Evolutionary conservation across 2,888 invertebrate genomes (phyloP).

Genomic region (Parascotia fuliginaria): DNA sequence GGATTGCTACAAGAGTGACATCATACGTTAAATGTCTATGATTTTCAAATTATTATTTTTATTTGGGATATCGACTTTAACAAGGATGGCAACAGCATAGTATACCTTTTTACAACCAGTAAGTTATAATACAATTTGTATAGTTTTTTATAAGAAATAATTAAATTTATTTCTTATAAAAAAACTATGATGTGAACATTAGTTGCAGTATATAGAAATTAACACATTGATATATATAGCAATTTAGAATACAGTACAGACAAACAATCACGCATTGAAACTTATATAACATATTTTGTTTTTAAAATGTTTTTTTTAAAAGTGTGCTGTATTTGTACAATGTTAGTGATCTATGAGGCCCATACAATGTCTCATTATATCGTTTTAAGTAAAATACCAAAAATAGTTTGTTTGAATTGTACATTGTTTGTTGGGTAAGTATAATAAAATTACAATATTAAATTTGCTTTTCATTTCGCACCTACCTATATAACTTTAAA

Average conservation of each 20-base stretch:
- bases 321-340: slow-evolving; percentile 6
- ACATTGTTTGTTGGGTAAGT: slow-evolving; percentile 43
- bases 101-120: no score
- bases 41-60: no score
- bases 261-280: no score
- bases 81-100: no score
- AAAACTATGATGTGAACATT: background rate
- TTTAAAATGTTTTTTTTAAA: slow-evolving; percentile 1
- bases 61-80: slow-evolving; percentile 16
- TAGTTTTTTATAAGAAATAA: no score
- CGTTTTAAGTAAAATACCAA: slow-evolving; percentile 27
- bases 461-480: slow-evolving; percentile 3
- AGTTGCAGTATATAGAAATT: slow-evolving; percentile 1
- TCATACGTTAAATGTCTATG: no score
- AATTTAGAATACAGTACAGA: slow-evolving; percentile 1
- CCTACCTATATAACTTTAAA: no score
- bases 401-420: slow-evolving; percentile 38
- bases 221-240: background rate
- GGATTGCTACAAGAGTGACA: no score
- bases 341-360: slow-evolving; percentile 6
- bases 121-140: background rate
- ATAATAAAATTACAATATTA: slow-evolving; percentile 28
- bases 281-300: background rate
- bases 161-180: slow-evolving; percentile 2
- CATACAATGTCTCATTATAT: slow-evolving; percentile 8